Base-by-base conservation (phyloP, 2,113 vertebrate species). In the Tetraodon nigroviridis region DNA sequence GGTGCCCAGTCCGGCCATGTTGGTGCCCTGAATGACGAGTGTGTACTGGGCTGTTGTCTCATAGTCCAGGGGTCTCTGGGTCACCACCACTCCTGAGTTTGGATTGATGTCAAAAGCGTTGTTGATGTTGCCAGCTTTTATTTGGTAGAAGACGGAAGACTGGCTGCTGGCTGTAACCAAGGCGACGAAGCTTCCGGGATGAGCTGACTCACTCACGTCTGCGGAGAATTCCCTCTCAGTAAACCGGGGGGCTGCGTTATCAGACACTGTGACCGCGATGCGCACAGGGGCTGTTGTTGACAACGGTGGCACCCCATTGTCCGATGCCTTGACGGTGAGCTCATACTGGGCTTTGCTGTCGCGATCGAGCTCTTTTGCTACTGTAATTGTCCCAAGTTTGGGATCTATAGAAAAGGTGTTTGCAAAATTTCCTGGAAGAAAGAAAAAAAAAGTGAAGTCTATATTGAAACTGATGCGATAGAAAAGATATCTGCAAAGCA, bases 121-220 rank as follows among this genome's bases (percentile, higher is more conserved):
- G 15, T 89, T 89, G 37, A 78, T 7, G 67, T 99, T 98, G 48
- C 97, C 95, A 11, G 90, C 91, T 88, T 90, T 96, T 74, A 99
- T 94, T 82, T 98, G 95, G 83, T 94, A 98, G 51, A 94, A 90
- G 50, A 98, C 89, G 0, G 97, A 98, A 0, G 97, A 98, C 51
- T 96, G 95, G 80, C 97, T 98, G 55, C 91, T 80, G 0, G 93
- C 92, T 45, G 90, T 84, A 19, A 98, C 87, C 84, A 93, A 87
- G 51, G 89, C 92, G 29, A 99, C 93, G 54, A 95, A 97, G 58
- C 88, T 94, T 41, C 95, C 95, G 15, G 86, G 55, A 27, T 72
- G 70, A 11, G 90, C 79, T 0, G 86, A 84, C 89, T 99, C 97
- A 12, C 93, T 94, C 64, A 99, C 87, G 82, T 99, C 95, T 40